A percentile compares a stretch with the other conserved stretches of the same genome.
Conservation (phyloP, 2,797 vertebrate genomes). For the Gobionotothen gibberifrons region DNA sequence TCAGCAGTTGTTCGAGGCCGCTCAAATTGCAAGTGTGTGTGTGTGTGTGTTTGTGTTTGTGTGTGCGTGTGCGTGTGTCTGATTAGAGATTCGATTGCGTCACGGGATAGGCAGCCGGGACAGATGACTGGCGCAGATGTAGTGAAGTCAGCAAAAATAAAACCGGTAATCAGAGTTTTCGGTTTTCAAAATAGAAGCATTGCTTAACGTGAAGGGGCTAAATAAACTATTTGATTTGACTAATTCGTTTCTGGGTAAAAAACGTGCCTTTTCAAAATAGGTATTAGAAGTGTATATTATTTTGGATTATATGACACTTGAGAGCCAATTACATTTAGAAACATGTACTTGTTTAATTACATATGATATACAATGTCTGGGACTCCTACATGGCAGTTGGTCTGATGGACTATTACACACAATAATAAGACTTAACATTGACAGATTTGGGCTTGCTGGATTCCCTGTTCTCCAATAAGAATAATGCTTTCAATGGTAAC, state of each 20-base stretch:
- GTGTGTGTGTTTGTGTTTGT: no score
- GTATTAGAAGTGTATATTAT: background rate
- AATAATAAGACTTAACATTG: fast-evolving
- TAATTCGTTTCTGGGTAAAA: background rate
- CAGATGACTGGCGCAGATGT: conserved; percentile 72
- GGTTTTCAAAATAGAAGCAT: conserved; percentile 53
- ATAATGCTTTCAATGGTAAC: background rate
- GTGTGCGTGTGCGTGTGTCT: background rate
- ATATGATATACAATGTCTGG: background rate
- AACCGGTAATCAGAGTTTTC: fast-evolving
- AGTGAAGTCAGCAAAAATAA: conserved; percentile 18
- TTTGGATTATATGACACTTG: background rate
- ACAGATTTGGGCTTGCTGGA: background rate
- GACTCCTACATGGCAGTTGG: background rate
- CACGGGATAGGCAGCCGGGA: conserved; percentile 61
- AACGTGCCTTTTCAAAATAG: background rate
- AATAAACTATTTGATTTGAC: background rate
- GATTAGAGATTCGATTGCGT: conserved; percentile 66
- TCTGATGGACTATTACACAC: background rate
- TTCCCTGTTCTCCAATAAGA: background rate
- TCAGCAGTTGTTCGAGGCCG: conserved; percentile 24
- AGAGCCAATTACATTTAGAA: background rate
- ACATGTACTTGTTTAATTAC: background rate
- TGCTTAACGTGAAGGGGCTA: fast-evolving
- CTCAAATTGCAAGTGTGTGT: conserved; percentile 23